Conservation (phyloP, 2,888 invertebrate species). For the Patella ulyssiponensis region DNA sequence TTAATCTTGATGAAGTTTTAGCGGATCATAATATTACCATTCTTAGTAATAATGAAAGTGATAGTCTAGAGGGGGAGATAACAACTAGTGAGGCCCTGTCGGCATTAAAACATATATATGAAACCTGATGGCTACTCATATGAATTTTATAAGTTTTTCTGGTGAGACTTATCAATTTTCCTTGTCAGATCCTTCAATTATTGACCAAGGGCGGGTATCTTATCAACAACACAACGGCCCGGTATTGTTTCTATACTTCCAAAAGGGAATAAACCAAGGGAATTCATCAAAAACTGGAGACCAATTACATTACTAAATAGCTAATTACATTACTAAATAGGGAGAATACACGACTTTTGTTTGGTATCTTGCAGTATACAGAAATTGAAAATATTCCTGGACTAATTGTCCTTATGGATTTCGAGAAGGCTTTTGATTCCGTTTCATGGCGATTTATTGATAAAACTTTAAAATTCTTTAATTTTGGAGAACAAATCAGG, state of each 20-base stretch:
- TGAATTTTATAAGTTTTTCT: no score
- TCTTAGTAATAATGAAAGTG: not conserved
- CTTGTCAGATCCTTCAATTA: no score
- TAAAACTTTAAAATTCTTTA: conserved; percentile 18
- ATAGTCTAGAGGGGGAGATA: not conserved
- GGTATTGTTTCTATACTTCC: not conserved
- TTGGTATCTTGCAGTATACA: conserved; percentile 11
- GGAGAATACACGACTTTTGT: conserved; percentile 18
- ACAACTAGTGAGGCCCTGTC: not conserved
- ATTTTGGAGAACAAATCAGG: conserved; percentile 10
- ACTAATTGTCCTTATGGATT: conserved; percentile 18
- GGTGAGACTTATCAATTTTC: no score
- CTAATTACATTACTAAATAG: not conserved
- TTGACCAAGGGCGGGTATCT: no score
- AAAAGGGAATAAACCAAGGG: conserved; percentile 6
- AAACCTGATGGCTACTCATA: not conserved
- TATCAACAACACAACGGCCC: not conserved
- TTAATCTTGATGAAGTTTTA: not conserved
- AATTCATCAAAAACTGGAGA: conserved; percentile 1
- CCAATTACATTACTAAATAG: conserved; percentile 1
- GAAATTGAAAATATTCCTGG: conserved; percentile 15
- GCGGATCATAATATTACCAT: not conserved
- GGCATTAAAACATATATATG: not conserved
- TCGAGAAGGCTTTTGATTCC: conserved; percentile 25
- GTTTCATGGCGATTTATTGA: conserved; percentile 18